phyloP scores from a whole-genome alignment of 2,888 invertebrate species.

The Scaptomyza cyrtandrae region DNA sequence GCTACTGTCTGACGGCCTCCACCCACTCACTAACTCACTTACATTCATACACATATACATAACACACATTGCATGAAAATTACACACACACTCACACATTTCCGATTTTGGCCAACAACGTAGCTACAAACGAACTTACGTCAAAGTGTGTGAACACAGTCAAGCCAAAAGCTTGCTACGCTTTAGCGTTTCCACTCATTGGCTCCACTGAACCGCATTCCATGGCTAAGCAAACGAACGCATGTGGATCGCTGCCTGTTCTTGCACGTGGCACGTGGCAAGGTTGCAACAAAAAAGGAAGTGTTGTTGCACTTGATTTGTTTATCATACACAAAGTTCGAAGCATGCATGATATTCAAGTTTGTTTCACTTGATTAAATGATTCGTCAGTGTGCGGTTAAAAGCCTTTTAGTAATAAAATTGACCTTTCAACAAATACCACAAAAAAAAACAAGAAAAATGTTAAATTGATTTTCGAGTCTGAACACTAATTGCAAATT shows the following conservation, averaged over 20 bases:
- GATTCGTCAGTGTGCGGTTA: slow-evolving; percentile 16
- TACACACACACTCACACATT: slow-evolving; percentile 32
- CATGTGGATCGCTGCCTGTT: slow-evolving; percentile 10
- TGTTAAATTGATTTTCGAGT: slow-evolving; percentile 22
- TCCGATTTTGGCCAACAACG: slow-evolving; percentile 47
- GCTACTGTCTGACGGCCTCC: slow-evolving; percentile 18
- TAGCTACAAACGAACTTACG: slow-evolving; percentile 22
- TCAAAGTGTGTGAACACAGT: slow-evolving; percentile 25
- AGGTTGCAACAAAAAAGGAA: slow-evolving; percentile 10
- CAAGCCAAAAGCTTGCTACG: slow-evolving; percentile 1
- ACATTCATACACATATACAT: background rate
- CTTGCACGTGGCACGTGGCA: slow-evolving; percentile 19
- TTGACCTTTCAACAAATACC: slow-evolving; percentile 36
- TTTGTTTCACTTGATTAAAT: slow-evolving; percentile 32
- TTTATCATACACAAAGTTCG: slow-evolving; percentile 21
- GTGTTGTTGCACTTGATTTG: slow-evolving; percentile 8
- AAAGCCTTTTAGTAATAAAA: slow-evolving; percentile 16
- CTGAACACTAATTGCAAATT: slow-evolving; percentile 50
- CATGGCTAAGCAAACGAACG: slow-evolving; percentile 3
- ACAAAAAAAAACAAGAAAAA: background rate
- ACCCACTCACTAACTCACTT: slow-evolving; percentile 1
- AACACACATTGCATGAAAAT: slow-evolving; percentile 49
- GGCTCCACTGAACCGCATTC: slow-evolving; percentile 10
- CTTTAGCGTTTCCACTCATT: slow-evolving; percentile 4
- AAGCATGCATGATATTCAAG: slow-evolving; percentile 1